Conservation (phyloP, 1,140 invertebrate species). For the Diorhabda carinulata region DNA sequence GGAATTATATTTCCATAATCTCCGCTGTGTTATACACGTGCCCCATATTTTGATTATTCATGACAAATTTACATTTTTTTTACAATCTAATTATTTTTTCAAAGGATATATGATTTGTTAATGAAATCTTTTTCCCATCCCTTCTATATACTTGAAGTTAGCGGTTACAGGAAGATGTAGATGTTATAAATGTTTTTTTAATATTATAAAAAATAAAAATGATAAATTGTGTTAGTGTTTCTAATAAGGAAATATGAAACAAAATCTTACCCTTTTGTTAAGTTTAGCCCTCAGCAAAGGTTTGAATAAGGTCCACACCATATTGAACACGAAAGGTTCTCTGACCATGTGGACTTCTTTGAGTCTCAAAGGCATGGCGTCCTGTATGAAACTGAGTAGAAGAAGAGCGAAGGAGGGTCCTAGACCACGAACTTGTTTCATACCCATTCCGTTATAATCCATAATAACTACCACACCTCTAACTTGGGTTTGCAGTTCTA, state of each 20-base stretch:
- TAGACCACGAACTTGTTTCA: conserved; percentile 65
- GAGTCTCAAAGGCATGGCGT: conserved; percentile 82
- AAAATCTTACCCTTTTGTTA: conserved; percentile 64
- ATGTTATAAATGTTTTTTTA: no score
- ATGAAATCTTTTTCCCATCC: no score
- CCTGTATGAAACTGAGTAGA: conserved; percentile 75
- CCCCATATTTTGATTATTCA: no score
- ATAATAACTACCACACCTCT: conserved; percentile 72
- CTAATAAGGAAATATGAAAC: not conserved
- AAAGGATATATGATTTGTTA: no score
- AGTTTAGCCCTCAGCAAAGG: conserved; percentile 84
- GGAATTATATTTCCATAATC: no score
- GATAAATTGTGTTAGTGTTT: no score
- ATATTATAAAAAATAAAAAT: no score
- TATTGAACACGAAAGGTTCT: conserved; percentile 82
- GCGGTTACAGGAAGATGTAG: no score
- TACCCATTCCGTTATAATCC: conserved; percentile 72
- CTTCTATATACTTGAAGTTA: no score
- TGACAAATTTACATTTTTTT: no score
- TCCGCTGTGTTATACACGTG: no score
- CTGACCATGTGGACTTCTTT: conserved; percentile 90
- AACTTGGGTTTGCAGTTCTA: conserved; percentile 70
- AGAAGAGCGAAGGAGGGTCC: conserved; percentile 69
- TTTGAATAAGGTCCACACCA: conserved; percentile 84
- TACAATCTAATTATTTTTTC: no score